Conservation (phyloP, 2,113 vertebrate species). For the Lynx canadensis region DNA sequence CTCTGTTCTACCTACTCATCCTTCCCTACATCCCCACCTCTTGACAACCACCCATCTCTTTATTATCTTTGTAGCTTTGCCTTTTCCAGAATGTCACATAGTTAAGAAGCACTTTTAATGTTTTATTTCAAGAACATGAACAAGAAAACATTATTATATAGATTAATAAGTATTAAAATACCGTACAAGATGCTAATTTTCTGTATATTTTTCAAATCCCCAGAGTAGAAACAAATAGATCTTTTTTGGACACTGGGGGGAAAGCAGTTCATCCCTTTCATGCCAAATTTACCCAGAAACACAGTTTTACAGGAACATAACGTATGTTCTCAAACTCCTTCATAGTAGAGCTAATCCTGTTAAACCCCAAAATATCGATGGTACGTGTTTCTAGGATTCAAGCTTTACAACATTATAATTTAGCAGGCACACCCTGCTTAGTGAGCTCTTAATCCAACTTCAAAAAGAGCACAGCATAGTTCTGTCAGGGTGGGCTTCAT, state of each 20-base stretch:
- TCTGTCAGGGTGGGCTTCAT: slow-evolving; percentile 66
- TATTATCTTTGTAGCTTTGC: not conserved
- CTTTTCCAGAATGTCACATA: not conserved
- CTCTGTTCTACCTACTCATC: not conserved
- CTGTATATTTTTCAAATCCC: not conserved
- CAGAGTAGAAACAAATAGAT: not conserved
- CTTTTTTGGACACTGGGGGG: not conserved
- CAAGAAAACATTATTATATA: slow-evolving; percentile 27
- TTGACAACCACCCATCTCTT: not conserved
- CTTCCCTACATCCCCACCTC: not conserved
- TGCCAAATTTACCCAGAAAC: slow-evolving; percentile 39
- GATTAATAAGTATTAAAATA: slow-evolving; percentile 54
- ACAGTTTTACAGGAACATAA: slow-evolving; percentile 43
- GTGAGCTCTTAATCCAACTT: slow-evolving; percentile 63
- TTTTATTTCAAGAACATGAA: slow-evolving; percentile 18
- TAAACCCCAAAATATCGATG: slow-evolving; percentile 65
- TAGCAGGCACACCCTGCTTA: slow-evolving; percentile 47
- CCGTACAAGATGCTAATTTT: slow-evolving; percentile 26
- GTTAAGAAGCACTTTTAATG: not conserved
- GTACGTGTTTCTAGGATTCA: slow-evolving; percentile 60
- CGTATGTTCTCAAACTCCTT: slow-evolving; percentile 43
- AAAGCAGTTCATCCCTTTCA: slow-evolving; percentile 12
- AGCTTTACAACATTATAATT: slow-evolving; percentile 62
- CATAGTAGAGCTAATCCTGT: slow-evolving; percentile 57
- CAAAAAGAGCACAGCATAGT: slow-evolving; percentile 67